These are phyloP conservation scores for Agrilus planipennis DNA, from an alignment of 1,140 invertebrate genomes.

Conservation along the genomic window DNA sequence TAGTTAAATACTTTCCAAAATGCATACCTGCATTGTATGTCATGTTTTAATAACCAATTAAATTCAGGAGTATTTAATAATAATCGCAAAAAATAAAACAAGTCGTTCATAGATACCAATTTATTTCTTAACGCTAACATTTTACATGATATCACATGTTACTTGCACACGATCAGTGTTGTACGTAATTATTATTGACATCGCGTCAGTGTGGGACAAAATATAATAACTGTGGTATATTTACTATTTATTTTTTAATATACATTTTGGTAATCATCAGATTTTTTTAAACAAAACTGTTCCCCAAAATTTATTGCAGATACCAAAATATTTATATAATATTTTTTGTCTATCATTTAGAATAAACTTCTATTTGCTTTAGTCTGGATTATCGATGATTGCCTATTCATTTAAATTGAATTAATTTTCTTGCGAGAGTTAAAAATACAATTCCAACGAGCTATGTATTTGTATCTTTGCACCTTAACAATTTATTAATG, in stretches of 20 bases:
- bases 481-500: constrained; percentile 26
- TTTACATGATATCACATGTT: constrained; percentile 38
- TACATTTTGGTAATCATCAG: constrained; percentile 4
- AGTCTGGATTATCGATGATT: constrained; percentile 32
- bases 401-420: no score
- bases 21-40: no score
- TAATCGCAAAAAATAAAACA: constrained; percentile 33
- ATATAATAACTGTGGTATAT: constrained; percentile 25
- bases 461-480: constrained; percentile 19
- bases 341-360: no score
- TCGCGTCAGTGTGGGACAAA: constrained; percentile 35
- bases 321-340: no score
- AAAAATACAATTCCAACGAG: constrained; percentile 29
- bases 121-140: constrained; percentile 38
- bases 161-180: constrained; percentile 36
- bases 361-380: no score
- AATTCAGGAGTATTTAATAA: no score
- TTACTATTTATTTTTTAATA: constrained; percentile 13
- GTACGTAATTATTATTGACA: constrained; percentile 36
- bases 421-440: no score
- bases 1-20: no score
- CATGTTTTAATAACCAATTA: no score
- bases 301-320: no score
- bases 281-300: constrained; percentile 32
- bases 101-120: constrained; percentile 34